Evolutionary conservation across 30 jellyfish, hydroid and myxozoan genomes (phyloP), one percentile per base, ranked within the genome.

Genomic region (Rhopilema esculentum): DNA sequence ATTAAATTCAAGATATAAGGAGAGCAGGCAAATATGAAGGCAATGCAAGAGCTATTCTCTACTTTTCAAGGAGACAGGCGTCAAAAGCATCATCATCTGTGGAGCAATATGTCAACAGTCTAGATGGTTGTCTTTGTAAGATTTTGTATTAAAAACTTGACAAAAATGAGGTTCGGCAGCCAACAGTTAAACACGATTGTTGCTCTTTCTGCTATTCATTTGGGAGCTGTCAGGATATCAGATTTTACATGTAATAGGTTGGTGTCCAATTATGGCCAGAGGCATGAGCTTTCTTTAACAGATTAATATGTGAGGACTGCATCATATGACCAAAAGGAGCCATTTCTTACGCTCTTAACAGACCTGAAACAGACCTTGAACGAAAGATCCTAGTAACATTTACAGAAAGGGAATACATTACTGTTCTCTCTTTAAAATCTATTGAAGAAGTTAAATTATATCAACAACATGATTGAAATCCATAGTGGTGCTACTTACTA

Each of bases 1-100:
- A 72, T 29, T 72, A 72, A 4, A 72, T 72, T 27, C 68, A 72
- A 72, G 84, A 69, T 18, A 72, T 27, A 22, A 69, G 80, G 20
- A 26, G 80, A 27, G 80, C 80, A 69, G 80, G 80, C 24, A 23
- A 61, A 69, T 65, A 27, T 69, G 23, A 69, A 69, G 9, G 53
- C 25, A 26, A 69, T 26, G 80, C 80, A 7, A 16, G 53, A 69
- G 80, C 80, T 23, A 69, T 69, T 23, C 80, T 26, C 53, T 69
- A 69, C 53, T 69, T 69, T 29, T 69, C 80, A 29, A 69, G 53
- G 53, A 24, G 31, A 29, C 80, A 69, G 31, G 31, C 23, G 80
- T 69, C 80, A 21, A 69, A 29, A 69, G 80, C 80, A 69, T 69
- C 80, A 23, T 29, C 49, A 69, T 24, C 27, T 29, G 23, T 23